phyloP scores from a whole-genome alignment of 2,888 invertebrate species.

The Calliopum simillimum region DNA sequence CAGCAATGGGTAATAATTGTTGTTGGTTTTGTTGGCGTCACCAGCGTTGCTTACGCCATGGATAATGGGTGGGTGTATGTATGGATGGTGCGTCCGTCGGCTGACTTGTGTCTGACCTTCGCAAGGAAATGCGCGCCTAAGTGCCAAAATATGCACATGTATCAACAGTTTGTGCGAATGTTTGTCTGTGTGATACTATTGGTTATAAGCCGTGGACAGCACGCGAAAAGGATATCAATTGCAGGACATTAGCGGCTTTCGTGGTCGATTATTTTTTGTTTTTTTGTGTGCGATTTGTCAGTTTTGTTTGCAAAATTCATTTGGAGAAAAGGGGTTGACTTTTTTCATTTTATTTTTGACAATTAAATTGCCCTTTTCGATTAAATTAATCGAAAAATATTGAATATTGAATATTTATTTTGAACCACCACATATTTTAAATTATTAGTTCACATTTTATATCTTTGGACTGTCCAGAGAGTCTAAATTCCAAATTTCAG shows the following conservation, averaged over 20 bases:
- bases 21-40: slow-evolving; percentile 24
- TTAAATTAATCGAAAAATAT: too few species aligned
- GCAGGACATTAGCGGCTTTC: slow-evolving; percentile 61
- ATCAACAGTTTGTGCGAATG: slow-evolving; percentile 25
- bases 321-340: background rate
- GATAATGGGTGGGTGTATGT: slow-evolving; percentile 6
- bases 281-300: slow-evolving; percentile 42
- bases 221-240: slow-evolving; percentile 49
- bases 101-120: slow-evolving; percentile 32
- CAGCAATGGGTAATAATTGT: slow-evolving; percentile 40
- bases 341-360: too few species aligned
- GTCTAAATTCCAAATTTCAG: too few species aligned
- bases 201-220: slow-evolving; percentile 17
- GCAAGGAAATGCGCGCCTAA: slow-evolving; percentile 12
- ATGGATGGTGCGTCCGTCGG: slow-evolving; percentile 2
- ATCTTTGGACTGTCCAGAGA: too few species aligned
- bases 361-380: too few species aligned
- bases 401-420: too few species aligned
- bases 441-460: too few species aligned
- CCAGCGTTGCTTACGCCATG: slow-evolving; percentile 13
- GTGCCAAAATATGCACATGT: slow-evolving; percentile 33
- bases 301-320: slow-evolving; percentile 12
- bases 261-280: slow-evolving; percentile 58
- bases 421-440: too few species aligned
- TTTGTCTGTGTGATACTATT: slow-evolving; percentile 7